These are phyloP conservation scores for Beroe ovata DNA, from an alignment of 37 sponge, comb jelly and placozoan genomes.

Conservation along the genomic window DNA sequence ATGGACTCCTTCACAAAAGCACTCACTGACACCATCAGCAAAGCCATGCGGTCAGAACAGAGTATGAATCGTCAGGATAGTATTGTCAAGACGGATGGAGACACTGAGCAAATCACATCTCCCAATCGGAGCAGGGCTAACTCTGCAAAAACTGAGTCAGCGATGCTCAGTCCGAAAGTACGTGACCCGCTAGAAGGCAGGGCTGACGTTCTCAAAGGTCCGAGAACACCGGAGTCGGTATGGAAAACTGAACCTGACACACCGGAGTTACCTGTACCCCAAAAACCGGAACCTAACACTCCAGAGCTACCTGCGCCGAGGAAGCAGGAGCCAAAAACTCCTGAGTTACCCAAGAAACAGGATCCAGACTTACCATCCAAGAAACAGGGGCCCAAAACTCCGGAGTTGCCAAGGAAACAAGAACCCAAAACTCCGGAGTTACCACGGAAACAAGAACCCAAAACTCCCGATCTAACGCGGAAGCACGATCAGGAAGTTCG, in stretches of 20 bases:
- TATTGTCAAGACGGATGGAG: neutral
- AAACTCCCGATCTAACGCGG: neutral
- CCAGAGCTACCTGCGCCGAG: neutral
- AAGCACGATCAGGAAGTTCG: neutral
- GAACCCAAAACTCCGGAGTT: neutral
- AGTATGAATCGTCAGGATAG: neutral
- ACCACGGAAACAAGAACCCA: neutral
- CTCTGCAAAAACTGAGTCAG: neutral
- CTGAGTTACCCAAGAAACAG: neutral
- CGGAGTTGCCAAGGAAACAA: neutral
- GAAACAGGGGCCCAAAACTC: neutral
- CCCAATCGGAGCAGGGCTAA: neutral
- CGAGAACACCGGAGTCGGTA: neutral
- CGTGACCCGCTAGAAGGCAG: neutral
- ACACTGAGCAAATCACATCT: neutral
- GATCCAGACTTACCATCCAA: neutral
- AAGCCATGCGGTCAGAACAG: conserved; percentile 36
- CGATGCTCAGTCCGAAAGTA: neutral
- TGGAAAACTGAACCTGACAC: neutral
- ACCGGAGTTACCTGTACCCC: neutral
- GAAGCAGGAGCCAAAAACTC: neutral
- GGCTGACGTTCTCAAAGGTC: neutral
- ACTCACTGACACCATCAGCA: conserved; percentile 21
- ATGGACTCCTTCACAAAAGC: conserved; percentile 66
- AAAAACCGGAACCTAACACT: neutral